Conservation (phyloP, 64 coral and sea anemone genomes). For the Pocillopora verrucosa region DNA sequence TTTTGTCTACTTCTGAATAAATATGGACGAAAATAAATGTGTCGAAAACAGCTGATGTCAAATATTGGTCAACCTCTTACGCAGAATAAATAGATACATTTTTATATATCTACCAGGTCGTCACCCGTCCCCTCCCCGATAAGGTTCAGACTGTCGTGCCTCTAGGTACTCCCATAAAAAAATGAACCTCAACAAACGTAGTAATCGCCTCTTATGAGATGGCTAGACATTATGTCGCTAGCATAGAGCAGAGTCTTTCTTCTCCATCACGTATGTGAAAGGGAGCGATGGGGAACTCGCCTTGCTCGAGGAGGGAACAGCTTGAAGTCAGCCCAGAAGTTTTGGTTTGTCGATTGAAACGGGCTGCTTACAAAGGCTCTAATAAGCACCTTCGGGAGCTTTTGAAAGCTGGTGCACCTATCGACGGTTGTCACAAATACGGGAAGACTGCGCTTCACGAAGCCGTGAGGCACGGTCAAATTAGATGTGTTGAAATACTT, state of each 20-base stretch:
- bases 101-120: background rate
- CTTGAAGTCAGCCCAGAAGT: conserved; percentile 93
- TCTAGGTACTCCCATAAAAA: conserved; percentile 26
- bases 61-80: conserved; percentile 11
- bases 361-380: conserved; percentile 97
- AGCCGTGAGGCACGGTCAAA: conserved; percentile 94
- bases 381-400: conserved; percentile 95
- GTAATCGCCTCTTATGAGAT: conserved; percentile 44
- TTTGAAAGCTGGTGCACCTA: conserved; percentile 88
- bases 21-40: background rate
- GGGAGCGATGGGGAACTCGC: conserved; percentile 87
- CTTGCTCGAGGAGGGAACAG: conserved; percentile 89
- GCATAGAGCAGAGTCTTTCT: background rate
- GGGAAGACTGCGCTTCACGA: conserved; percentile 98
- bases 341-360: conserved; percentile 81
- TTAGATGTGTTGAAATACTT: conserved; percentile 93
- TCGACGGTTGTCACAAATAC: conserved; percentile 95
- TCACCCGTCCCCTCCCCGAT: conserved; percentile 1
- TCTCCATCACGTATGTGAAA: conserved; percentile 47
- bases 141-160: conserved; percentile 3
- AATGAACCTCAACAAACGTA: conserved; percentile 41
- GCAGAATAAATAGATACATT: background rate
- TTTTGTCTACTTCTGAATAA: background rate
- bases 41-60: background rate
- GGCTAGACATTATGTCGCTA: conserved; percentile 73